These are phyloP conservation scores for Goniozus legneri DNA, from an alignment of 1,140 invertebrate species.

Conservation along the genomic window DNA sequence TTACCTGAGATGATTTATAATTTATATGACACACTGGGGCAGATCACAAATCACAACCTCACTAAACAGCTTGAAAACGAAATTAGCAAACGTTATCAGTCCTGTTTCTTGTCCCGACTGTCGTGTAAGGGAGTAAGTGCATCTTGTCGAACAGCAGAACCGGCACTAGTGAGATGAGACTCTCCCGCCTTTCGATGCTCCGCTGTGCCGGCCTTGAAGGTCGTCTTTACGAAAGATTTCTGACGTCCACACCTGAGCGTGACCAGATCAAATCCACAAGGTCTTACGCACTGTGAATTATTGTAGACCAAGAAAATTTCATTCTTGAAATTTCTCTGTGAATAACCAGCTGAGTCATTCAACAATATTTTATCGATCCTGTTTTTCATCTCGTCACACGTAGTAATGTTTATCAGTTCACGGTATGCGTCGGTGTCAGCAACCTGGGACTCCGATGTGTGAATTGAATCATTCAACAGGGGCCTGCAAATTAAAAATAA, in stretches of 20 bases:
- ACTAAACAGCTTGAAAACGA: background rate
- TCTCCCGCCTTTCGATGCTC: conserved; percentile 26
- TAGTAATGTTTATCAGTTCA: too few relatives aligned
- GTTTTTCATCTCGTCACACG: too few relatives aligned
- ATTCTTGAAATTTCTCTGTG: too few relatives aligned
- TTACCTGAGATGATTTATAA: background rate
- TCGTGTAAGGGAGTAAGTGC: conserved; percentile 25
- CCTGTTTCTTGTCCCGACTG: background rate
- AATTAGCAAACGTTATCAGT: background rate
- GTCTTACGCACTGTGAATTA: too few relatives aligned
- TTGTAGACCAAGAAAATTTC: too few relatives aligned
- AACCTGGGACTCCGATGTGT: too few relatives aligned
- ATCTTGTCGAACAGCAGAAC: conserved; percentile 34
- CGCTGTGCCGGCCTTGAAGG: conserved; percentile 36
- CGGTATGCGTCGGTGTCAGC: too few relatives aligned
- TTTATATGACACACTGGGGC: background rate
- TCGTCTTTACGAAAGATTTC: conserved; percentile 39
- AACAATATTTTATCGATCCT: too few relatives aligned
- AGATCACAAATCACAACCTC: background rate
- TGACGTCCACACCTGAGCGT: background rate
- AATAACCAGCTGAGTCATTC: too few relatives aligned
- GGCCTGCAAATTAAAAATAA: too few relatives aligned
- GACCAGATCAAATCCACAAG: conserved; percentile 9
- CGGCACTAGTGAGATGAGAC: conserved; percentile 43
- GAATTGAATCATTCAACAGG: too few relatives aligned